A percentile compares a stretch with the other conserved stretches of the same genome.
These are phyloP conservation scores for Sebastes miniatus DNA, from an alignment of 2,797 vertebrate species.

Conservation along the genomic window DNA sequence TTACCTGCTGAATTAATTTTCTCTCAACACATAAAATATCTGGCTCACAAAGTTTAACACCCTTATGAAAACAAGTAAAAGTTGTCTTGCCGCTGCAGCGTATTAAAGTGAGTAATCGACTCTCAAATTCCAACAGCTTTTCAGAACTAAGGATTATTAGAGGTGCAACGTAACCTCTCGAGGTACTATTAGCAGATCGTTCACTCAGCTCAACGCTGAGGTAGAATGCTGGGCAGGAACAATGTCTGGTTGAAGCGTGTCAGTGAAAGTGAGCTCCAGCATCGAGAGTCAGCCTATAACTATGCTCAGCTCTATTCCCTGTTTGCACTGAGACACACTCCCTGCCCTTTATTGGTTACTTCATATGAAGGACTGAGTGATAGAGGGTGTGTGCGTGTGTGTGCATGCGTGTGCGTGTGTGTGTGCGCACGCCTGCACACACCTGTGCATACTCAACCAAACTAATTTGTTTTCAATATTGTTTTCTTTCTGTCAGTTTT, in stretches of 20 bases:
- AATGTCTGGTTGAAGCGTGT: constrained; percentile 25
- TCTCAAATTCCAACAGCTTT: constrained; percentile 72
- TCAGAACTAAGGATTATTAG: constrained; percentile 62
- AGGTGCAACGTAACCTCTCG: constrained; percentile 43
- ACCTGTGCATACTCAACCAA: too few species aligned
- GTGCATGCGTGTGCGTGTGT: too few species aligned
- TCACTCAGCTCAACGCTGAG: constrained; percentile 17
- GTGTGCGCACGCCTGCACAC: too few species aligned
- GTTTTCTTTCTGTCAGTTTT: not conserved
- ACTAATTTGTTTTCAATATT: not conserved
- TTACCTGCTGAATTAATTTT: constrained; percentile 39
- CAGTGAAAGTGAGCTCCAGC: constrained; percentile 37
- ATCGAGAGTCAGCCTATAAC: not conserved
- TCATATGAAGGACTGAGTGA: too few species aligned
- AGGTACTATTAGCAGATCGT: constrained; percentile 42
- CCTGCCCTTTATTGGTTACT: constrained; percentile 45
- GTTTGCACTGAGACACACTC: not conserved
- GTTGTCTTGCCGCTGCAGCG: constrained; percentile 8
- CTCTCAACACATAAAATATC: not conserved
- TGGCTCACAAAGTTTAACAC: not conserved
- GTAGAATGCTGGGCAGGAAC: constrained; percentile 33
- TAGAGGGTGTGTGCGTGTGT: not conserved
- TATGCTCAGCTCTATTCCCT: constrained; percentile 1
- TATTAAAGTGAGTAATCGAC: constrained; percentile 62
- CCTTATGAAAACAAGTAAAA: constrained; percentile 18